Conservation (phyloP, 2,797 vertebrate genomes). For the Acanthiza pusilla region DNA sequence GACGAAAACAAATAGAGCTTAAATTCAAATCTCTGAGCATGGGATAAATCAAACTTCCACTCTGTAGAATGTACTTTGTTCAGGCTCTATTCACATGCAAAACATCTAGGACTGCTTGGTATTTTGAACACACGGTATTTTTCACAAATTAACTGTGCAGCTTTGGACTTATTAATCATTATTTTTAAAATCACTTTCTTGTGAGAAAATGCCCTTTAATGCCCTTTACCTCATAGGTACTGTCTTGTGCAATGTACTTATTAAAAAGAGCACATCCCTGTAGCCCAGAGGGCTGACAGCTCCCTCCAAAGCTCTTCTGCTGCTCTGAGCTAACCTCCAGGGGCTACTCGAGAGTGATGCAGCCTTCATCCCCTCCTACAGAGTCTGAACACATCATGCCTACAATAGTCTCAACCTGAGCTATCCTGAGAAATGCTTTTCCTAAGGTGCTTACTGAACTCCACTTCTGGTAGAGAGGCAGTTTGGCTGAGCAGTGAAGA, state of each 20-base stretch:
- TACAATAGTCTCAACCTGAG: background rate
- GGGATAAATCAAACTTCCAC: background rate
- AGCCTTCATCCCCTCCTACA: slow-evolving; percentile 37
- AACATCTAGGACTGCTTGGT: background rate
- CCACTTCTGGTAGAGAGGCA: background rate
- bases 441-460: slow-evolving; percentile 32
- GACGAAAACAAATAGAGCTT: background rate
- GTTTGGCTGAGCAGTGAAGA: background rate
- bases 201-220: slow-evolving; percentile 36
- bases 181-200: background rate
- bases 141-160: background rate
- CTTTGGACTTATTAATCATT: background rate
- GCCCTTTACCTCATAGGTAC: slow-evolving; percentile 15
- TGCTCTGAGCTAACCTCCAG: slow-evolving; percentile 71
- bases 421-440: slow-evolving; percentile 20
- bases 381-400: background rate
- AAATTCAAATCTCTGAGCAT: background rate
- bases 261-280: slow-evolving; percentile 69
- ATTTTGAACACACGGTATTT: background rate
- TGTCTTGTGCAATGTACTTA: slow-evolving; percentile 65
- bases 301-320: slow-evolving; percentile 63
- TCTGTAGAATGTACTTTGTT: background rate
- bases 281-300: slow-evolving; percentile 78
- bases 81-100: background rate
- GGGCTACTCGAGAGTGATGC: slow-evolving; percentile 55